Base-by-base conservation (phyloP, 2,113 vertebrate species). In the Chiloscyllium plagiosum region DNA sequence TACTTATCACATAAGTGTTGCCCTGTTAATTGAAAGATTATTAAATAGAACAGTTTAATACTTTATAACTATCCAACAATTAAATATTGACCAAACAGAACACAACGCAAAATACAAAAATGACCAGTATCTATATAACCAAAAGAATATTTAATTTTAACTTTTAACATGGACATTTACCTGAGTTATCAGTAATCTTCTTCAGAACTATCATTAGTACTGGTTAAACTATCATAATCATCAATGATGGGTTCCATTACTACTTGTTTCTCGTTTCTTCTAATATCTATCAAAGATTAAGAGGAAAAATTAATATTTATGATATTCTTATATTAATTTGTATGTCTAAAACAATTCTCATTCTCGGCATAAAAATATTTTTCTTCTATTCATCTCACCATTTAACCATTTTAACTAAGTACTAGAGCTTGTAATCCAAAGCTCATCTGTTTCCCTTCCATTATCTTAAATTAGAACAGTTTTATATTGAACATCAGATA, bases 181-280 rank as follows among this genome's bases (percentile, higher is more conserved):
- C 87, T 29, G 56, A 65, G 2, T 93, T 20, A 29, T 95, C 47
- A 95, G 47, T 95, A 95, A 76, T 95, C 94, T 33, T 95, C 94
- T 50, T 95, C 94, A 52, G 94, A 95, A 72, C 94, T 95, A 26
- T 95, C 94, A 76, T 26, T 52, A 76, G 22, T 26, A 95, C 47
- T 72, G 10, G 94, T 76, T 1, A 95, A 72, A 52, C 69, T 52
- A 72, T 17, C 50, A 26, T 22, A 95, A 72, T 95, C 94, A 95
- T 95, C 69, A 5, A 95, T 17, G 22, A 29, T 19, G 47, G 94
- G 94, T 50, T 95, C 94, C 50, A 95, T 70, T 29, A 95, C 26
- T 29, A 50, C 12, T 29, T 50, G 94, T 17, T 70, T 47, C 42
- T 26, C 37, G 12, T 95, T 47, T 7, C 94, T 50, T 52, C 69